phyloP scores from a whole-genome alignment of 2,888 invertebrate genomes.

The Heliconius ethilla region DNA sequence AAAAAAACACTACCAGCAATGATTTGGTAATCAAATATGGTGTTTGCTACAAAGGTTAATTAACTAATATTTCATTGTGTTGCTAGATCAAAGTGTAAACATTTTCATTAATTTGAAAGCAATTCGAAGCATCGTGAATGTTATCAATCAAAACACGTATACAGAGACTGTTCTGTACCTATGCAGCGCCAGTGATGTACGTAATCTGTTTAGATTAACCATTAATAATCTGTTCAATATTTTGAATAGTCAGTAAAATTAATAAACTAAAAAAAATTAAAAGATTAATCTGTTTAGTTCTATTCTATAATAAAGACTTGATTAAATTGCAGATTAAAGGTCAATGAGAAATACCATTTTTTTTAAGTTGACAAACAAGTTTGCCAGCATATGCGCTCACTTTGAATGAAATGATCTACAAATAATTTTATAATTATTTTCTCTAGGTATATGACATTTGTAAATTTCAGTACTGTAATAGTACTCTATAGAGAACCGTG shows the following conservation, averaged over 20 bases:
- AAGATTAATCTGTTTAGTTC: no score
- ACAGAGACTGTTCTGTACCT: neutral
- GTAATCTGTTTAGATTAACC: neutral
- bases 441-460: no score
- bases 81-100: constrained; percentile 25
- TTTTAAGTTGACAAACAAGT: no score
- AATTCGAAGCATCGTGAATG: constrained; percentile 23
- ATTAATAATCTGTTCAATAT: neutral
- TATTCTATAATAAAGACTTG: no score
- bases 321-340: no score
- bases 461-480: no score
- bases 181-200: constrained; percentile 15
- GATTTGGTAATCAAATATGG: neutral
- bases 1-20: neutral
- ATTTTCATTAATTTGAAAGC: constrained; percentile 26
- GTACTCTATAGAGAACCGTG: no score
- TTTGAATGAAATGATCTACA: no score
- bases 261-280: no score
- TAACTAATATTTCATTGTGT: constrained; percentile 19
- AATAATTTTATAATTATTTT: no score
- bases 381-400: no score
- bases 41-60: constrained; percentile 6
- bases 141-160: constrained; percentile 28
- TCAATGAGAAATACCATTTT: no score
- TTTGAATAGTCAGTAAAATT: neutral